These are phyloP conservation scores for Oenanthe melanoleuca DNA, from an alignment of 2,113 vertebrate genomes.

Conservation along the genomic window DNA sequence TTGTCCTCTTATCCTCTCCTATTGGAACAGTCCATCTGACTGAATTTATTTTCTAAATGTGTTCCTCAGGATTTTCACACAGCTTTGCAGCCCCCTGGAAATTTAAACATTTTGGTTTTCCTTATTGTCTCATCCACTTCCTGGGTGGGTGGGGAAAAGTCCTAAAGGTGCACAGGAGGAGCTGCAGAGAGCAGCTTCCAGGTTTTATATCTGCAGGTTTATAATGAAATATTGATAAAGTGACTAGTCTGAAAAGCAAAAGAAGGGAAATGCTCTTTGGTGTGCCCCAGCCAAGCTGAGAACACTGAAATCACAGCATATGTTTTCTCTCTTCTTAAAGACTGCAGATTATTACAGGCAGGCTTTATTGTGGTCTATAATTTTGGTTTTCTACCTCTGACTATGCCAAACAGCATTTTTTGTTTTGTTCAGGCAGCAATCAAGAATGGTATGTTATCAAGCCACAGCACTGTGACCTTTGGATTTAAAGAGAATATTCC, in stretches of 20 bases:
- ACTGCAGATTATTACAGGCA: conserved; percentile 44
- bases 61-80: background rate
- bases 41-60: background rate
- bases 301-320: conserved; percentile 19
- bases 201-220: background rate
- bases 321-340: conserved; percentile 40
- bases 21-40: background rate
- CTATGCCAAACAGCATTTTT: conserved; percentile 34
- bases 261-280: background rate
- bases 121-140: background rate
- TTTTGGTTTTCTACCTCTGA: conserved; percentile 56
- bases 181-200: background rate
- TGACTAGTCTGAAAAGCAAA: background rate
- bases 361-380: conserved; percentile 50
- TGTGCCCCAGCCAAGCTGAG: background rate
- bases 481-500: conserved; percentile 26
- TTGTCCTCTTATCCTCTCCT: background rate
- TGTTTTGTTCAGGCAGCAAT: conserved; percentile 49
- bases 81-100: background rate
- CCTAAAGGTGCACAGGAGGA: background rate
- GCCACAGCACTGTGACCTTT: conserved; percentile 8
- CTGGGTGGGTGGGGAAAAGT: background rate
- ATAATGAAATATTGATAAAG: background rate
- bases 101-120: background rate
- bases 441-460: conserved; percentile 53